These are phyloP conservation scores for Champsocephalus gunnari DNA, from an alignment of 2,797 vertebrate genomes.

Conservation along the genomic window DNA sequence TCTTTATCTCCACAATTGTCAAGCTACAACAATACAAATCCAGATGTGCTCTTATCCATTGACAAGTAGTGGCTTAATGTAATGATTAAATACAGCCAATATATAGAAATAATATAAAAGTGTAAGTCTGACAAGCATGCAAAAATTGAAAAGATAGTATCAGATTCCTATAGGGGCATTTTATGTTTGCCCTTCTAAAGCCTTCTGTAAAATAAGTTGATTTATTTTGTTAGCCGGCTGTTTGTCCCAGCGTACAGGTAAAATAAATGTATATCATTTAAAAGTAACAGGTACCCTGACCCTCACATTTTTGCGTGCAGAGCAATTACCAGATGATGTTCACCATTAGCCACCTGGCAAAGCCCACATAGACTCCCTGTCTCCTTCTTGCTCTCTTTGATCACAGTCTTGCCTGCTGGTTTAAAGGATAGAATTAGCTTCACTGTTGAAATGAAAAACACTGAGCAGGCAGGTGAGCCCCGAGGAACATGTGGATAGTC, in stretches of 20 bases:
- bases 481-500: neutral
- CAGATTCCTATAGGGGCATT: neutral
- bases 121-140: neutral
- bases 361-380: slow-evolving; percentile 55
- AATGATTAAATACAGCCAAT: neutral
- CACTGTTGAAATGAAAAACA: slow-evolving; percentile 58
- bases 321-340: slow-evolving; percentile 69
- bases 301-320: slow-evolving; percentile 65
- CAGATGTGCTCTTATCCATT: neutral
- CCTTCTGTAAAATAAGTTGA: slow-evolving; percentile 24
- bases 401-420: slow-evolving; percentile 59
- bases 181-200: neutral
- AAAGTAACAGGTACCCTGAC: slow-evolving; percentile 42
- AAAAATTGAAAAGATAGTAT: slow-evolving; percentile 3
- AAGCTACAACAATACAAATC: neutral
- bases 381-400: slow-evolving; percentile 65
- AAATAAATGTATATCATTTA: slow-evolving; percentile 63
- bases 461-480: neutral
- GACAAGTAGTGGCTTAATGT: neutral
- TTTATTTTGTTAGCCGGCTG: slow-evolving; percentile 27
- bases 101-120: neutral
- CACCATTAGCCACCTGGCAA: slow-evolving; percentile 73
- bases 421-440: slow-evolving; percentile 53
- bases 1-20: neutral
- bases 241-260: slow-evolving; percentile 11